Evolutionary conservation across 2,113 vertebrate species (phyloP).

Genomic region (Zapornia atra): DNA sequence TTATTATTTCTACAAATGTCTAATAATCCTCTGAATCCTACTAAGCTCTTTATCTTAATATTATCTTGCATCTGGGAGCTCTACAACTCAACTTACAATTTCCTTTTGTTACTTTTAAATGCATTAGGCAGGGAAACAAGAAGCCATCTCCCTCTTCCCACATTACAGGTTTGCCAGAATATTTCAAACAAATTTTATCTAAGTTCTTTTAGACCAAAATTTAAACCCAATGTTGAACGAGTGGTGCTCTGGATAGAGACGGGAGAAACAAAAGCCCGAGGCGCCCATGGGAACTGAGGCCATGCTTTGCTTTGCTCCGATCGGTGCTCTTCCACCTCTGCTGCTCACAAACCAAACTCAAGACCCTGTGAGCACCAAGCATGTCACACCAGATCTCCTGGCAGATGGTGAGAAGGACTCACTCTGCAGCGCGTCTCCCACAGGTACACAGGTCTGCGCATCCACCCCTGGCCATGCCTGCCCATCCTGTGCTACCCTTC

Average conservation of each 20-base stretch:
- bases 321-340: background rate
- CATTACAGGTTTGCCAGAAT: accelerated
- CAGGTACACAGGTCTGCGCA: background rate
- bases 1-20: slow-evolving; percentile 1
- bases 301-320: background rate
- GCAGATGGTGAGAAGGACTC: background rate
- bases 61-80: background rate
- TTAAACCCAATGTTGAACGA: background rate
- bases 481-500: background rate
- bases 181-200: background rate
- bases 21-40: background rate
- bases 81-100: background rate
- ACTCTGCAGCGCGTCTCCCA: background rate
- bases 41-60: background rate
- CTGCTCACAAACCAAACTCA: background rate
- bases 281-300: background rate
- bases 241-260: background rate
- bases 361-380: background rate
- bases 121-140: background rate
- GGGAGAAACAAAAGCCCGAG: background rate
- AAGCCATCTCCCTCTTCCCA: background rate
- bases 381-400: accelerated
- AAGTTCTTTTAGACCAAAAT: background rate
- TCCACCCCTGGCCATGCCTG: background rate
- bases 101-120: background rate